Percentiles rank a stretch among this genome's conserved stretches.
These are phyloP conservation scores for Hedya salicella DNA, from an alignment of 2,888 invertebrate species.

Conservation along the genomic window DNA sequence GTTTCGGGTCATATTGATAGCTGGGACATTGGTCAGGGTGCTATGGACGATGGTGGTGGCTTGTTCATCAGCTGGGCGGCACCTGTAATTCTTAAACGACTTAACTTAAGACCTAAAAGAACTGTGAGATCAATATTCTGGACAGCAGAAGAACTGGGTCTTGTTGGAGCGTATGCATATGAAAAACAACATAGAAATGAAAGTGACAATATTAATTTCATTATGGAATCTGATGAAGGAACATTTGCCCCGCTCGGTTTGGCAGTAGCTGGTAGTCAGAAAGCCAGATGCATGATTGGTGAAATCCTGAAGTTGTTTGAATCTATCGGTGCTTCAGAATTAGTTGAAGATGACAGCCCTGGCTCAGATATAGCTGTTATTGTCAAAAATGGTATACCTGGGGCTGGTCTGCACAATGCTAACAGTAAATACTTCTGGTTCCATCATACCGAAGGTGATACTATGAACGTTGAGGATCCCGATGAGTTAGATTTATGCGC, in stretches of 20 bases:
- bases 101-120: slow-evolving; percentile 88
- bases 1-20: slow-evolving; percentile 94
- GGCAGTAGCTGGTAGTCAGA: slow-evolving; percentile 85
- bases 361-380: slow-evolving; percentile 90
- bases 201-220: slow-evolving; percentile 87
- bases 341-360: slow-evolving; percentile 81
- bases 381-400: slow-evolving; percentile 87
- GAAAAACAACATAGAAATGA: slow-evolving; percentile 84
- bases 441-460: slow-evolving; percentile 92
- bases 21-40: slow-evolving; percentile 95
- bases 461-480: slow-evolving; percentile 90
- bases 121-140: slow-evolving; percentile 91
- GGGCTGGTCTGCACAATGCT: slow-evolving; percentile 88
- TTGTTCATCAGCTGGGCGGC: slow-evolving; percentile 92
- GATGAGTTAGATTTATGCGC: slow-evolving; percentile 88
- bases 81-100: slow-evolving; percentile 86
- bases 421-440: slow-evolving; percentile 89
- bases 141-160: slow-evolving; percentile 92
- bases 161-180: slow-evolving; percentile 88
- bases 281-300: slow-evolving; percentile 87
- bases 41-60: slow-evolving; percentile 95
- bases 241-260: slow-evolving; percentile 91
- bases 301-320: slow-evolving; percentile 88
- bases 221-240: slow-evolving; percentile 94
- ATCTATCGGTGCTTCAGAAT: slow-evolving; percentile 87